Percentiles rank a stretch among this genome's conserved stretches.
These are phyloP conservation scores for Myathropa florea DNA, from an alignment of 2,888 invertebrate genomes.

Conservation along the genomic window DNA sequence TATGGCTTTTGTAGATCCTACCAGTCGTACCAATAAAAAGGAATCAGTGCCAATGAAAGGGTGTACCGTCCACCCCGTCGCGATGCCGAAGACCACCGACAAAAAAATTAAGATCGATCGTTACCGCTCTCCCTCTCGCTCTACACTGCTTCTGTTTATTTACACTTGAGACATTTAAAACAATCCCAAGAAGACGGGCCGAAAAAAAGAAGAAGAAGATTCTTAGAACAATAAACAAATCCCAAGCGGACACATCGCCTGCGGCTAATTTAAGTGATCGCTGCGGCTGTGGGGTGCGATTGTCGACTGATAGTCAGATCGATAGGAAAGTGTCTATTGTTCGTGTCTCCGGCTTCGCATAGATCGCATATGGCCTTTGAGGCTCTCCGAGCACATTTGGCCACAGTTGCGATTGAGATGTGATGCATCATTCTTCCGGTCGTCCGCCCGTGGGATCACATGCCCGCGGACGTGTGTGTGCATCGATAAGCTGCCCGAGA, in stretches of 20 bases:
- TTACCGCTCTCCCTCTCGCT: neutral
- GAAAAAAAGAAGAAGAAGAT: conserved; percentile 21
- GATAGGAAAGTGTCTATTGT: conserved; percentile 34
- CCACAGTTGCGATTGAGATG: conserved; percentile 29
- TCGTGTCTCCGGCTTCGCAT: conserved; percentile 7
- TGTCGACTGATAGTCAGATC: conserved; percentile 32
- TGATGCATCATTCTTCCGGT: conserved; percentile 52
- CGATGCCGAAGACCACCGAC: neutral
- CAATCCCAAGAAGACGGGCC: conserved; percentile 60
- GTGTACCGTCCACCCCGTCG: neutral
- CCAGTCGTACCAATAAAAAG: neutral
- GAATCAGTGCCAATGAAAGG: neutral
- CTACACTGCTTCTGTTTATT: conserved; percentile 52
- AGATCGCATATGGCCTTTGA: conserved; percentile 51
- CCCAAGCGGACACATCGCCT: conserved; percentile 61
- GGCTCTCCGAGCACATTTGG: conserved; percentile 49
- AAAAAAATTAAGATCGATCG: neutral
- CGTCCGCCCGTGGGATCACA: conserved; percentile 20
- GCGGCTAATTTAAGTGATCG: conserved; percentile 66
- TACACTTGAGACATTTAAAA: conserved; percentile 68
- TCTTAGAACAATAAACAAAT: conserved; percentile 67
- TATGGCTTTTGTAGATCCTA: neutral
- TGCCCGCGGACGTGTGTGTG: neutral
- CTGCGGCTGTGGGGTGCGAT: conserved; percentile 28
- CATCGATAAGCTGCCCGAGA: neutral